These are phyloP conservation scores for Vanessa cardui DNA, from an alignment of 2,888 invertebrate species.

Conservation along the genomic window DNA sequence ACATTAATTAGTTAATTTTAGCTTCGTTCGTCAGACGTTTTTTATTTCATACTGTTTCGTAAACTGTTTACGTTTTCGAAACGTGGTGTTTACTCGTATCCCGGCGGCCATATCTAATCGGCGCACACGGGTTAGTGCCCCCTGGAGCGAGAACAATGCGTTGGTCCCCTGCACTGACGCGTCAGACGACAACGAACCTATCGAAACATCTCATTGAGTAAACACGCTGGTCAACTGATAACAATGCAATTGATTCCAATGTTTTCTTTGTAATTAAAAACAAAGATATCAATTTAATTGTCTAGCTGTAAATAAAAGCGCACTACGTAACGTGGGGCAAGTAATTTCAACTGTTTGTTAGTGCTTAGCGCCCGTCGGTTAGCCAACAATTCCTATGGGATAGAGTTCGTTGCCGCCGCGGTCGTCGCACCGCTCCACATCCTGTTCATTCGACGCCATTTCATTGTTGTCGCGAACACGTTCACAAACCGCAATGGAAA, in stretches of 20 bases:
- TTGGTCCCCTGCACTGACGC: constrained; percentile 62
- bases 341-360: constrained; percentile 4
- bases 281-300: constrained; percentile 2
- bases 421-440: constrained; percentile 70
- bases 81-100: constrained; percentile 56
- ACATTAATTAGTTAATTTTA: not conserved
- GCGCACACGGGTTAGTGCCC: constrained; percentile 79
- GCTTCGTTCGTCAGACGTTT: constrained; percentile 15
- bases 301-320: not conserved
- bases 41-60: constrained; percentile 31
- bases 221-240: constrained; percentile 26
- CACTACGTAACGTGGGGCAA: too few relatives aligned
- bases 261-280: constrained; percentile 9
- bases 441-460: constrained; percentile 63
- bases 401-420: constrained; percentile 63
- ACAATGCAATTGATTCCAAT: constrained; percentile 14
- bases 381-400: constrained; percentile 48
- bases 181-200: constrained; percentile 48
- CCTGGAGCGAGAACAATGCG: constrained; percentile 78
- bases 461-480: constrained; percentile 56
- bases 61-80: constrained; percentile 46
- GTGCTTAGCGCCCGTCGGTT: constrained; percentile 27
- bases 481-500: constrained; percentile 40
- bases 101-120: constrained; percentile 73
- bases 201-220: constrained; percentile 43